Percentiles rank a stretch among this genome's conserved stretches.
These are phyloP conservation scores for Archivesica marissinica DNA, from an alignment of 1,140 invertebrate genomes.

Conservation along the genomic window DNA sequence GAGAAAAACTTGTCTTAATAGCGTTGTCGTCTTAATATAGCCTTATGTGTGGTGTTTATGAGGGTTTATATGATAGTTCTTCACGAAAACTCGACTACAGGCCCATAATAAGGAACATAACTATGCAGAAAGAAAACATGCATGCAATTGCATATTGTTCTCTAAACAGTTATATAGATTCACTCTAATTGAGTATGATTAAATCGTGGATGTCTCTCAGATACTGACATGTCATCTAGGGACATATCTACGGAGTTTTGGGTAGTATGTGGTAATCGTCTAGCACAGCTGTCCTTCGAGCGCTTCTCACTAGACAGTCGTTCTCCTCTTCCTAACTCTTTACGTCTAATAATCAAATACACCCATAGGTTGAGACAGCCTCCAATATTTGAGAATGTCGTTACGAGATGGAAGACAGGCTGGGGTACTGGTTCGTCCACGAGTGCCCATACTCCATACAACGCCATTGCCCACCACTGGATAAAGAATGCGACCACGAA, in stretches of 20 bases:
- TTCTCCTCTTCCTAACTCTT: slow-evolving; percentile 30
- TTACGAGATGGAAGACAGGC: slow-evolving; percentile 62
- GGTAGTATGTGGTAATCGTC: not conserved
- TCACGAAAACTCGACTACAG: too few species aligned
- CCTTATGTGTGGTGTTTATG: too few species aligned
- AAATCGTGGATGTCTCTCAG: not conserved
- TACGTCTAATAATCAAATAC: slow-evolving; percentile 64
- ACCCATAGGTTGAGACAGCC: slow-evolving; percentile 67
- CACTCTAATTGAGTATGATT: too few species aligned
- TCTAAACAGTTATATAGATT: too few species aligned
- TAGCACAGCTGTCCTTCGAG: not conserved
- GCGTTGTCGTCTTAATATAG: too few species aligned
- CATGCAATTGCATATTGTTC: too few species aligned
- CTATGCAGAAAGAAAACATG: too few species aligned
- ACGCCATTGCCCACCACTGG: slow-evolving; percentile 71
- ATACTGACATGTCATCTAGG: not conserved
- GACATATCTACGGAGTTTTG: not conserved
- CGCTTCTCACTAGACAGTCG: slow-evolving; percentile 12
- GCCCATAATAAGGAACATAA: too few species aligned
- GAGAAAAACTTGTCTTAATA: too few species aligned
- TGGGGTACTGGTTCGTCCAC: slow-evolving; percentile 60
- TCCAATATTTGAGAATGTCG: slow-evolving; percentile 68
- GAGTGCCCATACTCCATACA: slow-evolving; percentile 66
- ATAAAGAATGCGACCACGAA: slow-evolving; percentile 70
- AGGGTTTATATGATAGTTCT: too few species aligned